These are phyloP conservation scores for Eptatretus atami DNA, from an alignment of 2,797 vertebrate species.

Conservation along the genomic window DNA sequence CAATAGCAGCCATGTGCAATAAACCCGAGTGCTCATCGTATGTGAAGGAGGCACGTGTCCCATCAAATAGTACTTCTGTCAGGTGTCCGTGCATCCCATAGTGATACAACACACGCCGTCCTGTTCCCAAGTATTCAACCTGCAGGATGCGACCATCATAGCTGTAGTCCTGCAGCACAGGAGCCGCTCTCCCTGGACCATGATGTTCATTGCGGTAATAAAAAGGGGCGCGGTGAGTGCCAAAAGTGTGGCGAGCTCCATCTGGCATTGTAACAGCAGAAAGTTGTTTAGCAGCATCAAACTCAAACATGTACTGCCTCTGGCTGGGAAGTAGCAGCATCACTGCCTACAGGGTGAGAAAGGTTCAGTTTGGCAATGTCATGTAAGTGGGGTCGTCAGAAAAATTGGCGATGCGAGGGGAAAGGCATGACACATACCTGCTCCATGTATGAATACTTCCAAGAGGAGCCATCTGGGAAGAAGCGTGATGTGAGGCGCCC, in stretches of 20 bases:
- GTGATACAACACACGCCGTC: slow-evolving; percentile 57
- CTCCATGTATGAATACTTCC: not conserved
- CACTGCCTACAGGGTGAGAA: not conserved
- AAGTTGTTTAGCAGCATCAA: not conserved
- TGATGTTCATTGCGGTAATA: slow-evolving; percentile 4
- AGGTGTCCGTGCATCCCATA: slow-evolving; percentile 72
- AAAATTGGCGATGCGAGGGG: too few species aligned
- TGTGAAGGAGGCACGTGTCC: slow-evolving; percentile 81
- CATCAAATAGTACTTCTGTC: slow-evolving; percentile 74
- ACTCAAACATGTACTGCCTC: slow-evolving; percentile 1
- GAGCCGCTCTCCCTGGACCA: not conserved
- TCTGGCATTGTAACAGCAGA: not conserved
- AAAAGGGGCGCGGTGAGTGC: not conserved
- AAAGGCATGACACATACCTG: not conserved
- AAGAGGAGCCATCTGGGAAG: not conserved
- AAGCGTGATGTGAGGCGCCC: not conserved
- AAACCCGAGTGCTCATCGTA: slow-evolving; percentile 80
- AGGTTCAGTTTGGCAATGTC: too few species aligned
- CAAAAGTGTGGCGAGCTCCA: not conserved
- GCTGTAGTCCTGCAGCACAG: not conserved
- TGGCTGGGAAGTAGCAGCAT: slow-evolving; percentile 2
- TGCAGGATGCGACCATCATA: not conserved
- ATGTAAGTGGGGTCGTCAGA: too few species aligned
- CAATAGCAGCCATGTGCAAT: slow-evolving; percentile 81
- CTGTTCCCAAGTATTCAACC: slow-evolving; percentile 15